Percentiles rank a stretch among this genome's conserved stretches.
Conservation (phyloP, 2,888 invertebrate genomes). For the Sturmia bella region DNA sequence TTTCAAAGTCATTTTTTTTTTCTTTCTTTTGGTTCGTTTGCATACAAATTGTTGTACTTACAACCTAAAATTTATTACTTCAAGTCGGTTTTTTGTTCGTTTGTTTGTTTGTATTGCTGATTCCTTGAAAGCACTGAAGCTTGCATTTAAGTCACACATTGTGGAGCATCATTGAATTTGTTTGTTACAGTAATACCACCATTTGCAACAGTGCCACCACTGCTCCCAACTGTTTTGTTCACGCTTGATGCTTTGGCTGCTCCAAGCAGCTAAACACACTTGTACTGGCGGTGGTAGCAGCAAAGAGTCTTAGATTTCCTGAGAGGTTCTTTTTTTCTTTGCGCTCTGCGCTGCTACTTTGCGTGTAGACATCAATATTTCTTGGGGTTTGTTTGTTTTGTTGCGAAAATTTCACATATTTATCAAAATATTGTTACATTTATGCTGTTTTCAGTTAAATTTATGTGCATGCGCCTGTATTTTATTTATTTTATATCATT, state of each 20-base stretch:
- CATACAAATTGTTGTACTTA: constrained; percentile 81
- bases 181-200: constrained; percentile 65
- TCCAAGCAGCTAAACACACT: not conserved
- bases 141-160: constrained; percentile 69
- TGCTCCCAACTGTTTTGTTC: constrained; percentile 43
- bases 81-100: constrained; percentile 65
- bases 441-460: constrained; percentile 67
- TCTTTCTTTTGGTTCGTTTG: constrained; percentile 62
- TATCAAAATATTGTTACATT: constrained; percentile 76
- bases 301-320: constrained; percentile 39
- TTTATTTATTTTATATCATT: constrained; percentile 59
- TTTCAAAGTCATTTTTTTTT: constrained; percentile 39
- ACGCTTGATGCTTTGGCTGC: constrained; percentile 27
- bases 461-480: constrained; percentile 68
- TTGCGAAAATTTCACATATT: constrained; percentile 72
- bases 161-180: constrained; percentile 66
- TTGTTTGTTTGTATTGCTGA: constrained; percentile 49
- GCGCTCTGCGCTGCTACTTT: constrained; percentile 19
- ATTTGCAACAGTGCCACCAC: constrained; percentile 51
- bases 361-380: constrained; percentile 17
- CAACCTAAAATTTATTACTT: constrained; percentile 78
- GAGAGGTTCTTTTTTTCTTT: not conserved
- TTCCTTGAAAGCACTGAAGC: constrained; percentile 47
- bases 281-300: constrained; percentile 48
- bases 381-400: constrained; percentile 51